phyloP scores from a whole-genome alignment of 2,797 vertebrate species.

The Remorina albescens region DNA sequence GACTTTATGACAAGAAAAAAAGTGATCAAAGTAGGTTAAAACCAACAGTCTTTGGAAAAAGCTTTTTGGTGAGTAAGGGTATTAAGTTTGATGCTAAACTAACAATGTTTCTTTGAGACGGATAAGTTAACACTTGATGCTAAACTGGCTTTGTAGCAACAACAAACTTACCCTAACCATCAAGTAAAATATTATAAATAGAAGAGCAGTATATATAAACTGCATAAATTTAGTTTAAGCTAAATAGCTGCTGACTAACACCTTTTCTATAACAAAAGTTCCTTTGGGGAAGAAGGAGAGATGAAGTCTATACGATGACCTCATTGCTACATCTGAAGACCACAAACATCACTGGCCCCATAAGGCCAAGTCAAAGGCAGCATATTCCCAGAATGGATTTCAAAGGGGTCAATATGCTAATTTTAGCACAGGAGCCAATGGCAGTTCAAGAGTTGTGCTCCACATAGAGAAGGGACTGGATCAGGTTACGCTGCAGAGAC shows the following conservation, averaged over 20 bases:
- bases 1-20: too few relatives aligned
- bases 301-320: conserved; percentile 63
- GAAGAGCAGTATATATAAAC: background rate
- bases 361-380: conserved; percentile 80
- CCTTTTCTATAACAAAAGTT: background rate
- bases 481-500: conserved; percentile 75
- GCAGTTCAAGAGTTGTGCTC: conserved; percentile 66
- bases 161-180: background rate
- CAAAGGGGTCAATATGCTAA: conserved; percentile 83
- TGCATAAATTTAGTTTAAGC: background rate
- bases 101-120: too few relatives aligned
- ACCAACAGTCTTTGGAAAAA: too few relatives aligned
- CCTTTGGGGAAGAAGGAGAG: conserved; percentile 25
- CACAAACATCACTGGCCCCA: conserved; percentile 67
- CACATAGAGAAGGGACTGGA: conserved; percentile 66
- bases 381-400: conserved; percentile 87
- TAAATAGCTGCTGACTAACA: background rate
- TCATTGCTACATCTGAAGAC: conserved; percentile 63
- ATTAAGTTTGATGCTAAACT: background rate
- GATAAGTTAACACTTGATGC: too few relatives aligned
- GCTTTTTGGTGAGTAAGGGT: too few relatives aligned
- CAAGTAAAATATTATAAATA: background rate
- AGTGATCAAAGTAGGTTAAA: background rate
- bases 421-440: conserved; percentile 81
- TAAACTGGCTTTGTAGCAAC: background rate